Percentiles rank a stretch among this genome's conserved stretches.
phyloP scores from a whole-genome alignment of 2,888 invertebrate species.

The Atethmia centrago region DNA sequence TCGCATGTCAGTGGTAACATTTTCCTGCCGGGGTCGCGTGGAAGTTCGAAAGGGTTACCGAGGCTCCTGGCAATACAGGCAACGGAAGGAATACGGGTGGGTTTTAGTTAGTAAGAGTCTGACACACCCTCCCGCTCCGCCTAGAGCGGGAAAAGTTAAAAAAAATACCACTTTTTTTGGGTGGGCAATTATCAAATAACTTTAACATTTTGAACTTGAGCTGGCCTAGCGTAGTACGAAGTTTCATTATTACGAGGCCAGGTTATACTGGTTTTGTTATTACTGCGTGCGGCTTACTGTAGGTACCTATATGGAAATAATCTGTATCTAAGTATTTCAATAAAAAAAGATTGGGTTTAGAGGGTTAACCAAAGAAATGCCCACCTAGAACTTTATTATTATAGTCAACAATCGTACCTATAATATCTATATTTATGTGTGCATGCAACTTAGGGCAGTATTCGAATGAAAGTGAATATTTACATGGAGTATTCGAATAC shows the following conservation, averaged over 20 bases:
- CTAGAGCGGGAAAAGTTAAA: no score
- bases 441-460: constrained; percentile 57
- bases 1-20: neutral
- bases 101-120: no score
- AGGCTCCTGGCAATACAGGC: no score
- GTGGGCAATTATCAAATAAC: no score
- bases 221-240: neutral
- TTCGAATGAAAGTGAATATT: constrained; percentile 54
- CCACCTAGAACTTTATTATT: constrained; percentile 64
- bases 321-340: constrained; percentile 9
- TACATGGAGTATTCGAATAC: constrained; percentile 60
- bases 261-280: neutral
- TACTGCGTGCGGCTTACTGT: neutral
- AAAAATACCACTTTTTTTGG: no score
- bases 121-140: no score
- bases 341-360: constrained; percentile 44
- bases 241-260: neutral
- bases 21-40: no score
- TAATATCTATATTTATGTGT: constrained; percentile 47
- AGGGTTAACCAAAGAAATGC: constrained; percentile 75
- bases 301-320: neutral
- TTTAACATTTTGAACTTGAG: neutral
- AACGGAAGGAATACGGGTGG: no score
- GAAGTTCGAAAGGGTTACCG: no score
- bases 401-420: constrained; percentile 54